A percentile compares a stretch with the other conserved stretches of the same genome.
These are phyloP conservation scores for Eutrigla gurnardus DNA, from an alignment of 2,797 vertebrate species.

Conservation along the genomic window DNA sequence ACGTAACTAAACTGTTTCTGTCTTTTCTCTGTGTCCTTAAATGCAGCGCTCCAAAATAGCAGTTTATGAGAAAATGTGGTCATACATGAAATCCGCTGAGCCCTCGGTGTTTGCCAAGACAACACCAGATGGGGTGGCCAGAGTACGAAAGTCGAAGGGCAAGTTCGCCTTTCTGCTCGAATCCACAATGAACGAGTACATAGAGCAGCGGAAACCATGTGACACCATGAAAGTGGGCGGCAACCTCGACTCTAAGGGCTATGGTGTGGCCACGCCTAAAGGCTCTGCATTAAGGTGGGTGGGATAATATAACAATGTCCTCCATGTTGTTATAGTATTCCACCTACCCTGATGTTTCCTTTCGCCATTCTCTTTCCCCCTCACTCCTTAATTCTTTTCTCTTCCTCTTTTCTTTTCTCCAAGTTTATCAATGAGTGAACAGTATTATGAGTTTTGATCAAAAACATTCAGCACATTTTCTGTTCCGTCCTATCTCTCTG, in stretches of 20 bases:
- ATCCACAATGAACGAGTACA: constrained; percentile 99
- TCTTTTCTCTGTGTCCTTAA: constrained; percentile 64
- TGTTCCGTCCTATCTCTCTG: constrained; percentile 65
- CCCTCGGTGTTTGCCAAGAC: constrained; percentile 99
- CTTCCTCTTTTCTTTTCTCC: constrained; percentile 67
- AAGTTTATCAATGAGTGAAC: constrained; percentile 69
- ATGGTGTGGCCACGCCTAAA: constrained; percentile 99
- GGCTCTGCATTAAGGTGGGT: constrained; percentile 99
- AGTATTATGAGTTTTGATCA: constrained; percentile 61
- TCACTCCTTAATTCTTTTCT: constrained; percentile 72
- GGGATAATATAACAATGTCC: constrained; percentile 99
- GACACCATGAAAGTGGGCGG: constrained; percentile 99
- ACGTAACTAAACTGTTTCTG: constrained; percentile 44
- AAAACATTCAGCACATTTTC: constrained; percentile 58
- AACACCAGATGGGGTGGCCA: constrained; percentile 96
- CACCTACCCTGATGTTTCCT: constrained; percentile 99
- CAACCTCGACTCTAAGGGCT: constrained; percentile 99
- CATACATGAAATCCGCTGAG: constrained; percentile 99
- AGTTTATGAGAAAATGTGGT: constrained; percentile 99
- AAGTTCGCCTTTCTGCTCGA: constrained; percentile 99
- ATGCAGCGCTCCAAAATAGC: constrained; percentile 97
- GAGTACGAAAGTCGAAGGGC: constrained; percentile 98
- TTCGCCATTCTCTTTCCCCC: constrained; percentile 90
- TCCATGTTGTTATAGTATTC: constrained; percentile 99
- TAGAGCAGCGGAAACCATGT: constrained; percentile 98